Conservation (phyloP, 2,888 invertebrate genomes). For the Brachynemurus nebulosus region DNA sequence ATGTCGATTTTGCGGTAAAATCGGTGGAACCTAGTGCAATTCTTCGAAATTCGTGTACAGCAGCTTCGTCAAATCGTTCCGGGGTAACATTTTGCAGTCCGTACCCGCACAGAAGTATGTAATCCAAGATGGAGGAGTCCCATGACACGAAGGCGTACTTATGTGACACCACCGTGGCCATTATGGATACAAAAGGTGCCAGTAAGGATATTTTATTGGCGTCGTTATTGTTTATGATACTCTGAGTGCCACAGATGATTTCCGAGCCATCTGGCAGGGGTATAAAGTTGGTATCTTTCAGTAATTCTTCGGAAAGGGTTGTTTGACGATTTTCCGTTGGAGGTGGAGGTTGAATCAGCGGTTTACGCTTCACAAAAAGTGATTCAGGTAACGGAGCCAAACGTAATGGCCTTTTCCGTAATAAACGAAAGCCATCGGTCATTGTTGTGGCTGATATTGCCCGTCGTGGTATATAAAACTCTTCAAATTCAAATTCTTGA, state of each 20-base stretch:
- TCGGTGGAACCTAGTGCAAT: constrained; percentile 43
- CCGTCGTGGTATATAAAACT: too few relatives aligned
- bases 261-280: constrained; percentile 43
- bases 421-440: neutral
- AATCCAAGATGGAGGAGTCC: constrained; percentile 44
- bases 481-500: neutral
- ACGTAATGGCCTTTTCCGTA: neutral
- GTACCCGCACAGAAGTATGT: constrained; percentile 37
- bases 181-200: constrained; percentile 42
- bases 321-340: neutral
- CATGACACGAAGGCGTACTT: constrained; percentile 45
- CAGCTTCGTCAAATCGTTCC: constrained; percentile 29
- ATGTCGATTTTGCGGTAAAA: constrained; percentile 37
- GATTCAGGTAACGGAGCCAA: neutral
- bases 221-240: constrained; percentile 25
- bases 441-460: constrained; percentile 12
- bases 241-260: constrained; percentile 38
- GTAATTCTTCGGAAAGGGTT: constrained; percentile 35
- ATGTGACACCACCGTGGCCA: constrained; percentile 44
- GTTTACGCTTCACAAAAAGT: too few relatives aligned
- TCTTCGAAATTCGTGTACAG: constrained; percentile 44
- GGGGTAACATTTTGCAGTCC: constrained; percentile 30
- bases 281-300: constrained; percentile 41
- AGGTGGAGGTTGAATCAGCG: neutral
- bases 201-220: neutral